Conservation (phyloP, 2,113 vertebrate species). For the Dinomys branickii region DNA sequence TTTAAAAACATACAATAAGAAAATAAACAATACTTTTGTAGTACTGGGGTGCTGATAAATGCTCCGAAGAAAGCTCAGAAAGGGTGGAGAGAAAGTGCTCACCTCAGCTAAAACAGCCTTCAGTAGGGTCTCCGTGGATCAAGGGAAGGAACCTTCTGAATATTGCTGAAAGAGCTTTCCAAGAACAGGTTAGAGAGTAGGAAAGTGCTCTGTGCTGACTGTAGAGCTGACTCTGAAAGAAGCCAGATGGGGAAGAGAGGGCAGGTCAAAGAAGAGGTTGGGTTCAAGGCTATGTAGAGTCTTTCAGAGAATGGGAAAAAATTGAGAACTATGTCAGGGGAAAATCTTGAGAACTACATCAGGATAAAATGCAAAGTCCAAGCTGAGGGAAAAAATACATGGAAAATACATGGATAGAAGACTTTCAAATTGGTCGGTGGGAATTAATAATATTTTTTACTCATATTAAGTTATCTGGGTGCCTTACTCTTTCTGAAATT, state of each 20-base stretch:
- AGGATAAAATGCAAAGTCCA: not conserved
- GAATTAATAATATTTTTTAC: not conserved
- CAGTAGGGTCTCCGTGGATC: not conserved
- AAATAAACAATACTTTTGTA: not conserved
- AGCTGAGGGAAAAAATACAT: not conserved
- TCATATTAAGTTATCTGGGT: not conserved
- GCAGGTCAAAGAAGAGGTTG: not conserved
- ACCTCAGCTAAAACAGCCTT: not conserved
- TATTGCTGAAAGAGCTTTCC: not conserved
- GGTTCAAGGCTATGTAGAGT: not conserved
- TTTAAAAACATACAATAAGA: too few relatives aligned
- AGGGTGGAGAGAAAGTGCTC: not conserved
- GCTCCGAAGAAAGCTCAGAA: not conserved
- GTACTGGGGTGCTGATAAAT: not conserved
- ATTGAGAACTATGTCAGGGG: not conserved
- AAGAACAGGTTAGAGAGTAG: not conserved
- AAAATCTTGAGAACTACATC: not conserved
- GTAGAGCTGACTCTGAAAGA: not conserved
- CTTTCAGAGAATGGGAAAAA: fast-evolving
- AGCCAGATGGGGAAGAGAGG: not conserved
- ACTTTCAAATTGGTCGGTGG: not conserved
- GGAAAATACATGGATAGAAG: not conserved
- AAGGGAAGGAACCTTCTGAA: not conserved
- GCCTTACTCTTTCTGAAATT: not conserved
- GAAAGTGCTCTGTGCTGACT: not conserved